These are phyloP conservation scores for Semnornis frantzii DNA, from an alignment of 2,113 vertebrate genomes.

Conservation along the genomic window DNA sequence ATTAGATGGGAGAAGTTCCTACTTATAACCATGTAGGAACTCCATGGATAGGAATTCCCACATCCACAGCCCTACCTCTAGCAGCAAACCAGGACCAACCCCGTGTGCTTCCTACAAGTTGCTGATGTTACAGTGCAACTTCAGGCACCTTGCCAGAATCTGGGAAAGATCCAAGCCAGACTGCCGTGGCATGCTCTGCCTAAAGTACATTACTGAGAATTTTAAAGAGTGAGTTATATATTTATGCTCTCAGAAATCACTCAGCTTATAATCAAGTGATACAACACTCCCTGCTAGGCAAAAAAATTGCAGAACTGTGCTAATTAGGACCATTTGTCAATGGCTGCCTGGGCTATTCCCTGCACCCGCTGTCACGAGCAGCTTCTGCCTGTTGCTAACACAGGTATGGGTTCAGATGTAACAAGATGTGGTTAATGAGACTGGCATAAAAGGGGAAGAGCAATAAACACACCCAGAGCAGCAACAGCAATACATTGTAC, in stretches of 20 bases:
- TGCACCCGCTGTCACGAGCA: neutral
- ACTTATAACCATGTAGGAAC: neutral
- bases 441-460: neutral
- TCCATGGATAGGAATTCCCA: neutral
- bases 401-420: neutral
- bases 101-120: neutral
- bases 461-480: slow-evolving; percentile 5
- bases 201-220: neutral
- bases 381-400: neutral
- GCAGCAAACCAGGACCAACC: neutral
- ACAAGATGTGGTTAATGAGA: slow-evolving; percentile 1
- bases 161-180: neutral
- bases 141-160: neutral
- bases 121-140: neutral
- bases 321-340: slow-evolving; percentile 50
- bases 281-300: slow-evolving; percentile 2
- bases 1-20: neutral
- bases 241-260: slow-evolving; percentile 6
- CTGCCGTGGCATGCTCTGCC: accelerated
- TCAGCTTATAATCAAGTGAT: neutral
- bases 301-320: slow-evolving; percentile 11
- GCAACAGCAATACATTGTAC: neutral
- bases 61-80: neutral
- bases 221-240: neutral
- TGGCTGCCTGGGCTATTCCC: neutral